These are phyloP conservation scores for Premnoplex brunnescens DNA, from an alignment of 2,797 vertebrate genomes.

Conservation along the genomic window DNA sequence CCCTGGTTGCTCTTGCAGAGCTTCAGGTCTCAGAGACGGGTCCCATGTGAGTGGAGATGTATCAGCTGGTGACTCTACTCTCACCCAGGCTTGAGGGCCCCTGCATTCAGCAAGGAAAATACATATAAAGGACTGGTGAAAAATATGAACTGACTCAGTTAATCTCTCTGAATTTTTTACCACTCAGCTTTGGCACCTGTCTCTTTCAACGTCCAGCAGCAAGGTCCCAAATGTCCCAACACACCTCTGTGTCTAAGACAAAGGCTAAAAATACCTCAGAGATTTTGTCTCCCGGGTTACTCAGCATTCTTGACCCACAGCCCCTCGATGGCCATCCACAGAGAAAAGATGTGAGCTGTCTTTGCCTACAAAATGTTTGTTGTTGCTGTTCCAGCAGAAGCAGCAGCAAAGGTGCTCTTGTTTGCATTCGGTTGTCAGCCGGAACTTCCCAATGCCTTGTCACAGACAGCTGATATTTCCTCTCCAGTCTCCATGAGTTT, in stretches of 20 bases:
- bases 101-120: neutral
- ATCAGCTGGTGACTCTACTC: neutral
- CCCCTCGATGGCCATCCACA: fast-evolving
- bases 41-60: too few relatives aligned
- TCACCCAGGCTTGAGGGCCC: neutral
- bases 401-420: neutral
- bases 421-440: neutral
- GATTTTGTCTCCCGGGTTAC: neutral
- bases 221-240: neutral
- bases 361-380: neutral
- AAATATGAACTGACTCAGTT: neutral
- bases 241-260: neutral
- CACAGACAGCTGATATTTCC: constrained; percentile 29
- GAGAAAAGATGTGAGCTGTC: neutral
- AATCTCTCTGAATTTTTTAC: neutral
- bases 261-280: neutral
- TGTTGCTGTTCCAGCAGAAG: neutral
- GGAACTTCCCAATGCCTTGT: neutral
- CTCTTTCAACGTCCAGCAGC: neutral
- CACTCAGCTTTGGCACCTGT: neutral
- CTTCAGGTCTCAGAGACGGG: fast-evolving
- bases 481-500: neutral
- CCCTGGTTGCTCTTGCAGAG: neutral
- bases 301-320: neutral
- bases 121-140: neutral